Conservation (phyloP, 2,888 invertebrate genomes). For the Dendrolimus houi region DNA sequence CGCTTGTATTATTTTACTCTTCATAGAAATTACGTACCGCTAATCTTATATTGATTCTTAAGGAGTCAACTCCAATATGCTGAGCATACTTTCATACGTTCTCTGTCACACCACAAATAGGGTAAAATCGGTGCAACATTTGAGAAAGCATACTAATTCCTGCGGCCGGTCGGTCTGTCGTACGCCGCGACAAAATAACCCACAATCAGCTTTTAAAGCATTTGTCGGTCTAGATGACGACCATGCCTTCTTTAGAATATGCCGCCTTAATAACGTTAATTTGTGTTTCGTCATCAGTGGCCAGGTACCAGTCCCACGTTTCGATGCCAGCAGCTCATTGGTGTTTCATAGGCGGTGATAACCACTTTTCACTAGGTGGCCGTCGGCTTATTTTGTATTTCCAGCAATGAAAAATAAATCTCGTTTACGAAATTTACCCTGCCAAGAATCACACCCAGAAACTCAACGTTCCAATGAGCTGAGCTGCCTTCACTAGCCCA, state of each 20-base stretch:
- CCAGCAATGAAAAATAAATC: slow-evolving; percentile 8
- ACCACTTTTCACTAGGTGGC: neutral
- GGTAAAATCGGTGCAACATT: too few species aligned
- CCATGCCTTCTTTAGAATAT: neutral
- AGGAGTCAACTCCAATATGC: too few species aligned
- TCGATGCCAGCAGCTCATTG: neutral
- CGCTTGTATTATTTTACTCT: too few species aligned
- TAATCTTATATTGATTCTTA: too few species aligned
- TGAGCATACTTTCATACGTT: too few species aligned
- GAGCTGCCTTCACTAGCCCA: too few species aligned
- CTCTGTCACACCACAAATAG: too few species aligned
- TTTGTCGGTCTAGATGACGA: neutral
- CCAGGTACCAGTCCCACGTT: neutral
- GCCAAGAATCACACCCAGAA: too few species aligned
- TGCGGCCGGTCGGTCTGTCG: neutral
- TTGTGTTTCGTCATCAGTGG: neutral
- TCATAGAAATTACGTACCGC: too few species aligned
- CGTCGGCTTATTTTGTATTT: neutral
- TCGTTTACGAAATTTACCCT: too few species aligned
- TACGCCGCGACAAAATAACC: neutral
- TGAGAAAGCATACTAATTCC: neutral
- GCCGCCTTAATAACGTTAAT: neutral
- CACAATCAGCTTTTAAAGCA: neutral
- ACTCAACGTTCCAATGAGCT: too few species aligned
- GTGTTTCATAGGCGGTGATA: neutral